Evolutionary conservation across 2,888 invertebrate species (phyloP).

Genomic region (Limnephilus auricula): DNA sequence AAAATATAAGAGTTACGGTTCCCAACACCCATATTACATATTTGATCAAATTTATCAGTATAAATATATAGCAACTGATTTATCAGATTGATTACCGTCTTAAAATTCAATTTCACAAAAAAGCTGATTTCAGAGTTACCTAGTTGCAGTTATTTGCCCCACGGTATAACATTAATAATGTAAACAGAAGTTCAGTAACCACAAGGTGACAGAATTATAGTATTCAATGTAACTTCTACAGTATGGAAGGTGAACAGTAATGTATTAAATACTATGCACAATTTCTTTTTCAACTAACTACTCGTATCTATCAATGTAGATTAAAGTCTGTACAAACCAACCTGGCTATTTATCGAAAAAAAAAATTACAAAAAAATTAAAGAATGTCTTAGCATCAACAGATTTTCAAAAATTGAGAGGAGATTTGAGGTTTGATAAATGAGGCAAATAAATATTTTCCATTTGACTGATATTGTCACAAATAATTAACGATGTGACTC

Average conservation of each 20-base stretch:
- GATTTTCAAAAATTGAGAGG: neutral
- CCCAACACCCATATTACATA: too few species aligned
- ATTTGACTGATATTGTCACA: neutral
- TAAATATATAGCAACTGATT: too few species aligned
- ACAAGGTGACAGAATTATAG: neutral
- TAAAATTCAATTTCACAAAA: too few species aligned
- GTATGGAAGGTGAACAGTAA: neutral
- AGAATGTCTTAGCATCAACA: neutral
- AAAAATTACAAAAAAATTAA: neutral
- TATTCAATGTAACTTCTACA: neutral
- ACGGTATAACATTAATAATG: neutral
- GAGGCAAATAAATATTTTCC: neutral
- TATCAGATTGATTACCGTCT: too few species aligned
- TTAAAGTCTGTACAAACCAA: neutral
- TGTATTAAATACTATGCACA: neutral
- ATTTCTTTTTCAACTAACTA: neutral
- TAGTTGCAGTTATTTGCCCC: too few species aligned
- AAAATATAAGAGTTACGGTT: too few species aligned
- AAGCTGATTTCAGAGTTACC: too few species aligned
- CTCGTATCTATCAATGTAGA: too few species aligned
- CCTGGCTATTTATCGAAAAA: neutral
- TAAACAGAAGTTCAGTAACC: neutral
- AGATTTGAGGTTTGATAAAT: neutral
- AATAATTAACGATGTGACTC: neutral
- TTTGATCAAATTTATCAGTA: too few species aligned